Evolutionary conservation across 2,888 invertebrate species (phyloP).

Genomic region (Synergus itoensis): DNA sequence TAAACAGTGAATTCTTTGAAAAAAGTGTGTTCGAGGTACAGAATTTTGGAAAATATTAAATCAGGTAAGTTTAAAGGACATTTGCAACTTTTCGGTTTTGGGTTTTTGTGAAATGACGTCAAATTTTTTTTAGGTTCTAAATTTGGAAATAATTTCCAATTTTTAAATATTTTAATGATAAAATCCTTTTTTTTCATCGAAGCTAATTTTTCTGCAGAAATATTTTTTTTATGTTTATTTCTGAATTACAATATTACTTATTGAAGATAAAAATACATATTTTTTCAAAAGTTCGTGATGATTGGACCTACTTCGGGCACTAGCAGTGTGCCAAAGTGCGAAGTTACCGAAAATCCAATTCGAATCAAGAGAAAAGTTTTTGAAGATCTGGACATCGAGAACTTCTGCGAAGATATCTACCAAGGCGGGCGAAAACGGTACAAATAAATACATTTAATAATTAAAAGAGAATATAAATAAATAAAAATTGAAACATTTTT

Average conservation of each 20-base stretch:
- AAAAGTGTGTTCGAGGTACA: constrained; percentile 4
- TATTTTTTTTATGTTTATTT: neutral
- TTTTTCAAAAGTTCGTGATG: constrained; percentile 59
- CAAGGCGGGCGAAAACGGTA: constrained; percentile 63
- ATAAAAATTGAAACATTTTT: neutral
- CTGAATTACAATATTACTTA: neutral
- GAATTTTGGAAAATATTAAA: neutral
- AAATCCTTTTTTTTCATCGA: too few relatives aligned
- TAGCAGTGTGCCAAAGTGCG: constrained; percentile 59
- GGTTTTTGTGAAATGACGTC: neutral
- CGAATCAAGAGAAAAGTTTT: constrained; percentile 69
- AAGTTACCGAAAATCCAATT: constrained; percentile 60
- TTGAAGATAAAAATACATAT: neutral
- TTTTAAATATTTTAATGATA: neutral
- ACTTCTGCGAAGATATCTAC: constrained; percentile 72
- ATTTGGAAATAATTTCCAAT: neutral
- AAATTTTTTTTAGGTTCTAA: neutral
- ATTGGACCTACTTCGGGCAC: constrained; percentile 73
- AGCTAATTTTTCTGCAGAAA: neutral
- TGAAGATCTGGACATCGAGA: constrained; percentile 73
- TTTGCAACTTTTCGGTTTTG: neutral
- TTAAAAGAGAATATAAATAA: neutral
- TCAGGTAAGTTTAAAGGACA: neutral
- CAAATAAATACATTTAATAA: constrained; percentile 3
- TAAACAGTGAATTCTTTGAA: constrained; percentile 2